Evolutionary conservation across 2,888 invertebrate genomes (phyloP), one percentile per base, ranked within the genome.

Genomic region (Synanthedon formicaeformis): DNA sequence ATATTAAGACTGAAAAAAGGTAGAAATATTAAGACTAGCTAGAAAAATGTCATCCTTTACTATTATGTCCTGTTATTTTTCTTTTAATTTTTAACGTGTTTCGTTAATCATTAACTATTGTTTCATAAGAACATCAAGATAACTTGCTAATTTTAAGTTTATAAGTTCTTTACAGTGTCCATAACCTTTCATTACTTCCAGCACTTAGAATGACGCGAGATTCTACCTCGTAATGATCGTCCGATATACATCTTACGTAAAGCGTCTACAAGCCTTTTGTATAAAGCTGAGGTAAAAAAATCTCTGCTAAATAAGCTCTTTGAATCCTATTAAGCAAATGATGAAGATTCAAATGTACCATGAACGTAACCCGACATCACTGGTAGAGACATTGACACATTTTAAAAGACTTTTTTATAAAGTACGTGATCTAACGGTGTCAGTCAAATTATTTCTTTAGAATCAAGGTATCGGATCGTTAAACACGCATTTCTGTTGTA

Each of bases 361-460:
- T 45, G 45, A 13, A n/a, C 45, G 45, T n/a, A 45, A 5, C n/a
- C 4, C 14, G 14, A 45, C n/a, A 45, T 13, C 45, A 45, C 41
- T 48, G 27, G 48, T 58, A 61, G 59, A 62, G 58, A 62, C 66
- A 63, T 58, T 66, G 66, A 63, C 65, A 66, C 60, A 60, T 64
- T 67, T 66, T 50, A 16, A 12, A 48, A 53, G 58, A 23, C n/a
- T 75, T 70, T 73, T 60, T 62, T 60, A 57, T 16, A 45, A 50
- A 54, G 59, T 63, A 69, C 67, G 69, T 71, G 67, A 63, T 65
- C 63, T 61, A 75, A 75, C 73, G 71, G 73, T 71, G 63, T 60
- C 61, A 60, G 60, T 57, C 60, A 60, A 62, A 27, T 27, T 50
- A 14, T 27, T 50, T 14, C 49, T 49, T 49, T 49, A 16, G 16